A percentile compares a stretch with the other conserved stretches of the same genome.
Evolutionary conservation across 2,888 invertebrate genomes (phyloP).

Genomic region (Mesodorylaimus sp.): DNA sequence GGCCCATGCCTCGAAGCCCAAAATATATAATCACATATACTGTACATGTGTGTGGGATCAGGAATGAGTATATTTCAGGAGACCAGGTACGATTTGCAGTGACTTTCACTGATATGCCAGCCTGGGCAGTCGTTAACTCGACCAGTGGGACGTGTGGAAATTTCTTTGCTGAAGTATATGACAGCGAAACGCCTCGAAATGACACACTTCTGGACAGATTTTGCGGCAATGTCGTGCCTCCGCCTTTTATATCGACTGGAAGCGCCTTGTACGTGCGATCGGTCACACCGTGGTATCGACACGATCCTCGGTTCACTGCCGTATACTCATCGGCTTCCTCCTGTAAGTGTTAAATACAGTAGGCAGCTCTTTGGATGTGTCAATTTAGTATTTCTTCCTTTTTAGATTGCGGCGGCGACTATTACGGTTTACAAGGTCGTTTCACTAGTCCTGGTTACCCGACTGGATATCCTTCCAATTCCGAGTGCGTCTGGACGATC

Average conservation of each 20-base stretch:
- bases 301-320: not conserved
- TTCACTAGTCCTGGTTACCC: not conserved
- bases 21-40: too few relatives aligned
- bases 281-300: not conserved
- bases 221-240: not conserved
- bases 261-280: not conserved
- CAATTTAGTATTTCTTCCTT: too few relatives aligned
- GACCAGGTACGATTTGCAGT: not conserved
- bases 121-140: too few relatives aligned
- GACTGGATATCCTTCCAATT: not conserved
- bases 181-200: not conserved
- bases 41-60: too few relatives aligned
- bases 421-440: not conserved
- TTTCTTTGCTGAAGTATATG: not conserved
- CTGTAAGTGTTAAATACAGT: too few relatives aligned
- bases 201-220: not conserved
- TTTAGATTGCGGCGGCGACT: slow-evolving; percentile 5
- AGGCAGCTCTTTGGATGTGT: too few relatives aligned
- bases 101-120: not conserved
- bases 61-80: too few relatives aligned
- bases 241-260: not conserved
- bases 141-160: not conserved
- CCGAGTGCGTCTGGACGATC: not conserved
- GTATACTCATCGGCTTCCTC: not conserved
- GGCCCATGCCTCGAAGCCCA: too few relatives aligned